Evolutionary conservation across 2,113 vertebrate species (phyloP).

Genomic region (Elephas maximus): DNA sequence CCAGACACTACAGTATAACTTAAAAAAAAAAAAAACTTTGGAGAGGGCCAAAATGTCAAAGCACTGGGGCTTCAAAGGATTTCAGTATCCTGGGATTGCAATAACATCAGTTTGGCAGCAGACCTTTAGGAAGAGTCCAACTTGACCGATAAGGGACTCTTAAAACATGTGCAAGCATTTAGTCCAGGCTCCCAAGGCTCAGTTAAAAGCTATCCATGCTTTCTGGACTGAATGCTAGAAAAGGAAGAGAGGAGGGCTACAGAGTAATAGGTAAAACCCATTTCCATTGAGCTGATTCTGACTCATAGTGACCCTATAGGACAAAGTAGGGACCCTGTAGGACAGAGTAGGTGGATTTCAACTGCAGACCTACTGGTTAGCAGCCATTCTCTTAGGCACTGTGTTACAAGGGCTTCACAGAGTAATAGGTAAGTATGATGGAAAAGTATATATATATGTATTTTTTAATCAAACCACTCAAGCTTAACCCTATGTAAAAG

Average conservation of each 20-base stretch:
- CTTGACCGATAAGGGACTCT: not conserved
- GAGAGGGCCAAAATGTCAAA: not conserved
- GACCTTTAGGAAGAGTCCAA: not conserved
- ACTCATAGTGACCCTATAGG: no score
- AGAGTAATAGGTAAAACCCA: no score
- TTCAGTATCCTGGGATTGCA: not conserved
- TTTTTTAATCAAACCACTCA: not conserved
- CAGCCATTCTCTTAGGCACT: no score
- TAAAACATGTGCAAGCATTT: not conserved
- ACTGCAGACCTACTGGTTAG: no score
- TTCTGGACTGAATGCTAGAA: not conserved
- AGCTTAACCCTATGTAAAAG: not conserved
- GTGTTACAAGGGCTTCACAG: not conserved
- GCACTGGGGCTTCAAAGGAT: conserved; percentile 11
- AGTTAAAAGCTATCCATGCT: not conserved
- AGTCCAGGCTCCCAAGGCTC: not conserved
- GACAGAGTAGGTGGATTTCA: no score
- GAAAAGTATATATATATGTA: not conserved
- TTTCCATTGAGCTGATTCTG: no score
- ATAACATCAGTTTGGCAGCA: not conserved
- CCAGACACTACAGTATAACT: not conserved
- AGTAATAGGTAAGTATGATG: not conserved
- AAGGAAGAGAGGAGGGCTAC: not conserved
- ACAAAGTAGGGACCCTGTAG: no score
- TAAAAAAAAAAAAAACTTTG: not conserved